phyloP scores from a whole-genome alignment of 2,888 invertebrate genomes.

The Plutella xylostella region DNA sequence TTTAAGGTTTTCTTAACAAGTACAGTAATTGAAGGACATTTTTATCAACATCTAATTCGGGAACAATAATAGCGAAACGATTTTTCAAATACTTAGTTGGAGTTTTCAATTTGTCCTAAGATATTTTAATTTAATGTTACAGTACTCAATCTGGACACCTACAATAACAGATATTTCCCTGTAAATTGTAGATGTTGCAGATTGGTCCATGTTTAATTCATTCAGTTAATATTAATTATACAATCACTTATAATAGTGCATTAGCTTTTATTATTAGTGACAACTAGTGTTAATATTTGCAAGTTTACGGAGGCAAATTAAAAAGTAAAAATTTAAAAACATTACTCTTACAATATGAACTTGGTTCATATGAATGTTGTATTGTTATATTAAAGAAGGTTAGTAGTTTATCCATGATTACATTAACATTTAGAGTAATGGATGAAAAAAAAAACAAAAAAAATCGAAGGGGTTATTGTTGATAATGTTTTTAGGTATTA shows the following conservation, averaged over 20 bases:
- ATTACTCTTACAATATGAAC: conserved; percentile 44
- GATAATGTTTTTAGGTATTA: conserved; percentile 66
- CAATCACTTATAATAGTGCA: no score
- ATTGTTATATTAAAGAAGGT: conserved; percentile 61
- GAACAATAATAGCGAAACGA: not conserved
- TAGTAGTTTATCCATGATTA: conserved; percentile 64
- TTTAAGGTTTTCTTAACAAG: no score
- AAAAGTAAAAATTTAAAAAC: conserved; percentile 26
- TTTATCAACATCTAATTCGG: conserved; percentile 1
- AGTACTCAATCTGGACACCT: no score
- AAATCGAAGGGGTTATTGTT: conserved; percentile 55
- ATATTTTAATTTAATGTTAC: no score
- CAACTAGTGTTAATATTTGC: conserved; percentile 61
- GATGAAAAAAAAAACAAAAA: conserved; percentile 49
- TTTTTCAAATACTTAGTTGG: not conserved
- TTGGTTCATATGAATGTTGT: conserved; percentile 56
- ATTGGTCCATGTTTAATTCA: not conserved
- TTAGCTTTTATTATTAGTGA: conserved; percentile 69
- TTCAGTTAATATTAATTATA: no score
- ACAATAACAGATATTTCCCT: not conserved
- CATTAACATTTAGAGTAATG: conserved; percentile 59
- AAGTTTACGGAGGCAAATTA: conserved; percentile 38
- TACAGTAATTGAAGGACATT: no score
- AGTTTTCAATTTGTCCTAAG: no score
- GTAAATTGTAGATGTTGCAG: not conserved